phyloP scores from a whole-genome alignment of 2,113 vertebrate genomes.

The Myotis davidii region DNA sequence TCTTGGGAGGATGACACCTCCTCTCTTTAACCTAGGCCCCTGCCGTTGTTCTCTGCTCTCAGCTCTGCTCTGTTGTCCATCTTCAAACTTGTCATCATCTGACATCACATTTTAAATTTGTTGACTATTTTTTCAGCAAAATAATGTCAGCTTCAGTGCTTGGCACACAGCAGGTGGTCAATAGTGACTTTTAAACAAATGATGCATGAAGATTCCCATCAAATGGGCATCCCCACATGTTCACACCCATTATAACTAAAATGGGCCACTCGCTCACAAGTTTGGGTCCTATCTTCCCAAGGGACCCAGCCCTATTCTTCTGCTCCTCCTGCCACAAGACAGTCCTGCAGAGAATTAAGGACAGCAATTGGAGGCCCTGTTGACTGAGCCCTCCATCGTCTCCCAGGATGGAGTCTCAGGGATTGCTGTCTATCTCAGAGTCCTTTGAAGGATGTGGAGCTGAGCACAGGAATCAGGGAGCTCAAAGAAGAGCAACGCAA shows the following conservation, averaged over 20 bases:
- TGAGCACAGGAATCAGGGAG: neutral
- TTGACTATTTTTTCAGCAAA: neutral
- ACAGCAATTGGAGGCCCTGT: neutral
- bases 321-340: neutral
- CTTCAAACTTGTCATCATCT: neutral
- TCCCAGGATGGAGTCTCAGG: neutral
- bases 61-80: too few relatives aligned
- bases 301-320: neutral
- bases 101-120: neutral
- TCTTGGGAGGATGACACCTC: neutral
- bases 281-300: neutral
- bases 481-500: neutral
- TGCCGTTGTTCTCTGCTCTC: neutral
- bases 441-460: neutral
- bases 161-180: neutral
- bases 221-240: too few relatives aligned
- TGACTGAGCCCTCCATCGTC: neutral
- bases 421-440: neutral
- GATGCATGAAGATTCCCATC: neutral
- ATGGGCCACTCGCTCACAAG: neutral
- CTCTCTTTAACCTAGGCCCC: neutral
- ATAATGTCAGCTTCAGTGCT: neutral
- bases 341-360: neutral
- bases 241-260: neutral
- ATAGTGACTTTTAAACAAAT: neutral